These are phyloP conservation scores for Altica lythri DNA, from an alignment of 2,888 invertebrate species.

Conservation along the genomic window DNA sequence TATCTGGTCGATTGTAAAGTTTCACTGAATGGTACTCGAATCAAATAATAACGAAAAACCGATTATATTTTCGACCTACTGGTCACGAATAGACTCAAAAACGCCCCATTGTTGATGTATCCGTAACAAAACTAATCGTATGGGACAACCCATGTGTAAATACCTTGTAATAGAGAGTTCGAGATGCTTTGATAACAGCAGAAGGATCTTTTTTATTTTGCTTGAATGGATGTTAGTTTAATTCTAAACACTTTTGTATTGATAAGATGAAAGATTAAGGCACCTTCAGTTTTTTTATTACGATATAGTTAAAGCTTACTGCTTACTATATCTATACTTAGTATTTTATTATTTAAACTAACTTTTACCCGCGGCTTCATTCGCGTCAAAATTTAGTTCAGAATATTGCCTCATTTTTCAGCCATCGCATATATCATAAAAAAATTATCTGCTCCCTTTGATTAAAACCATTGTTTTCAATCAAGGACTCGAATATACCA, in stretches of 20 bases:
- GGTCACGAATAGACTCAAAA: constrained; percentile 42
- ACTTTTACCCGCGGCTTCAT: no score
- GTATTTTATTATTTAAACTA: no score
- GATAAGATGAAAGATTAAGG: constrained; percentile 38
- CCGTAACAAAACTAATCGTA: constrained; percentile 53
- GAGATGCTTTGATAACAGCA: constrained; percentile 25
- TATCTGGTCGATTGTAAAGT: constrained; percentile 15
- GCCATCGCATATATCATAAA: no score
- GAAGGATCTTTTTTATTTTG: constrained; percentile 17
- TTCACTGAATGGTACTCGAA: constrained; percentile 23
- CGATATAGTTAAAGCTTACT: constrained; percentile 1
- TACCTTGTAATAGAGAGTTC: constrained; percentile 39
- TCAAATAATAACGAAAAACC: constrained; percentile 26
- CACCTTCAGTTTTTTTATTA: constrained; percentile 31
- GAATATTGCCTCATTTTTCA: no score
- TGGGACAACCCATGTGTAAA: constrained; percentile 53
- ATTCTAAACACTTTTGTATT: constrained; percentile 41
- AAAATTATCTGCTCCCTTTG: no score
- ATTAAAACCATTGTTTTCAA: no score
- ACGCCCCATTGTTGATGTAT: constrained; percentile 47
- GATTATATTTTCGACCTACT: constrained; percentile 42
- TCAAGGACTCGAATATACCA: no score
- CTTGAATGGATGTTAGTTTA: constrained; percentile 37
- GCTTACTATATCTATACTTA: neutral
- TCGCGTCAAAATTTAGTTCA: no score